Conservation (phyloP, 2,888 invertebrate species). For the Drosophila conformis region DNA sequence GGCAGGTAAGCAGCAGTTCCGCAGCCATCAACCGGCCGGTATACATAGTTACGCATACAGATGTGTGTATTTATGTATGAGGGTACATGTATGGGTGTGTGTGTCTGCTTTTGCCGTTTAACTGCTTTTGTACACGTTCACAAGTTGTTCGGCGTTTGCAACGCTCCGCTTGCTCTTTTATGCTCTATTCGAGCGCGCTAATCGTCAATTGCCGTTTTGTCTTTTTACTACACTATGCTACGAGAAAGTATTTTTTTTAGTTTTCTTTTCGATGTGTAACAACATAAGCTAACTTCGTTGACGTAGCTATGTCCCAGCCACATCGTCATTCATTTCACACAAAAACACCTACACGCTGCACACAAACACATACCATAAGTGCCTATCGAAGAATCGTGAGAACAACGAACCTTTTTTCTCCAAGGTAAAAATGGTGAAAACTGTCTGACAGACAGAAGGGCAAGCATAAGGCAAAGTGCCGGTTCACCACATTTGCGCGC, state of each 20-base stretch:
- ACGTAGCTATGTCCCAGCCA: conserved; percentile 64
- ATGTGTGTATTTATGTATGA: conserved; percentile 23
- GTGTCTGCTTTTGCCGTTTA: conserved; percentile 57
- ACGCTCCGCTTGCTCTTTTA: conserved; percentile 60
- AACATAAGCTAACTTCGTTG: conserved; percentile 55
- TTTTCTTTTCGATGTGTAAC: conserved; percentile 74
- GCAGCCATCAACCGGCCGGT: conserved; percentile 71
- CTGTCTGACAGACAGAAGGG: conserved; percentile 35
- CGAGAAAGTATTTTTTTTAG: conserved; percentile 57
- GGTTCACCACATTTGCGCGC: conserved; percentile 78
- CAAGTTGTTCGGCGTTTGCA: conserved; percentile 66
- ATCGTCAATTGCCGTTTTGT: conserved; percentile 47
- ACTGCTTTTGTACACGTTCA: conserved; percentile 78
- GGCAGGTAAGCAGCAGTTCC: conserved; percentile 58
- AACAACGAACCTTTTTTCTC: conserved; percentile 74
- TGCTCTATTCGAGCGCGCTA: conserved; percentile 45
- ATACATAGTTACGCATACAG: conserved; percentile 38
- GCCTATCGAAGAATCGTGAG: conserved; percentile 59
- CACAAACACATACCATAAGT: conserved; percentile 40
- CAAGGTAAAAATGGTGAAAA: conserved; percentile 64
- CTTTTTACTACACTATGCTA: conserved; percentile 50
- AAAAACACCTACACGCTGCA: conserved; percentile 34
- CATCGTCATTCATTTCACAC: conserved; percentile 61
- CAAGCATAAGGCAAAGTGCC: conserved; percentile 66
- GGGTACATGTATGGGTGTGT: conserved; percentile 14